Base-by-base conservation (phyloP, 2,113 vertebrate genomes). In the Scortum barcoo region DNA sequence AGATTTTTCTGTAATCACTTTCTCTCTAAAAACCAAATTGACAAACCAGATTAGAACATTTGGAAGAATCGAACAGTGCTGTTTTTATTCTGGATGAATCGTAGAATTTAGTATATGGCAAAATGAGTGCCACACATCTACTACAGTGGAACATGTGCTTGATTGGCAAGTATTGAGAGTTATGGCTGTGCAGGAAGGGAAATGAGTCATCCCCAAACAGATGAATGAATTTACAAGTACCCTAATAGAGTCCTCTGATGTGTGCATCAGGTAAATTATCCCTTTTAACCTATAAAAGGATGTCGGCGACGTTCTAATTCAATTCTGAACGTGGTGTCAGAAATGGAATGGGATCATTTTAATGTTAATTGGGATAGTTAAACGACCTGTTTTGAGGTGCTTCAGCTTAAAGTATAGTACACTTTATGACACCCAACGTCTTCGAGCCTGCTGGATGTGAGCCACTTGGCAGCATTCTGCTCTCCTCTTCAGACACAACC, bases 11-110 rank as follows among this genome's bases (percentile, higher is more conserved):
- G 62, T 86, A 72, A 90, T 83, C 82, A 78, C 78, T 83, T 53
- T 73, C 54, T 82, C 62, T 53, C 61, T 70, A 85, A 83, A 86
- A 85, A 83, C 72, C 79, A 38, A 84, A 86, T 87, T 84, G 53
- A 86, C 78, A 82, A 87, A 92, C 77, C 79, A 72, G 78, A 93
- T 93, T 90, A 87, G 73, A 79, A 86, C 56, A 63, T 78, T 77
- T 62, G 62, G 42, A 86, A 58, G 61, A 81, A 85, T 81, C 72
- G 72, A 76, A 83, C 4, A 48, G 65, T 26, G 3, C 38, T 48
- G 74, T 60, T 61, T 85, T 81, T 44, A 74, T 88, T 69, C 53
- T 57, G 76, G 68, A 80, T 57, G 65, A 80, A 87, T 82, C 72
- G 28, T 14, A 53, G 44, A 56, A 50, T 42, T 71, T 51, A 72